Base-by-base conservation (phyloP, 2,888 invertebrate genomes). In the Nomada fabriciana region DNA sequence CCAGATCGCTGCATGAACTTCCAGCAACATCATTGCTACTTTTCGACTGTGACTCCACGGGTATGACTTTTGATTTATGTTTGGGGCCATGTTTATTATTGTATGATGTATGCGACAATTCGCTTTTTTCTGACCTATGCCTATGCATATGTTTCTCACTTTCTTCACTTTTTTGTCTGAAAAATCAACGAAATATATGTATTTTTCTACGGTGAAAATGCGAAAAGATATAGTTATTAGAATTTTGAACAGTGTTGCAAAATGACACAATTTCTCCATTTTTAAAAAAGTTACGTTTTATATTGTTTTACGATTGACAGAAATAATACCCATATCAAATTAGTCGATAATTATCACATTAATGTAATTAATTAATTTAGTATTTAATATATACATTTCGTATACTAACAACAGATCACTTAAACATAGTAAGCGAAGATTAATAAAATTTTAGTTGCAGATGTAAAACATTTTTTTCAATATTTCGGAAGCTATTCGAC, bases 71-170 rank as follows among this genome's bases (percentile, higher is more conserved):
- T 9, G 74, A 73, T 71, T 85, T 71, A 74, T 83, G 76, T 71
- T 85, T 84, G 47, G 83, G 86, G 20, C 57, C 60, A 71, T 86
- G 79, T 74, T 90, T 88, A 43, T 76, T 79, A 77, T 71, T 84
- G 15, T 86, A 84, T 55, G 86, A 81, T n/a, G 55, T 43, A 61
- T 60, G 69, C 20, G 89, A 88, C 43, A 73, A 43, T 55, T 89
- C 89, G 71, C 83, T 87, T 71, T 87, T 91, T 43, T 82, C 85
- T 25, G 74, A 61, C 43, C 76, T 87, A 67, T 83, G 84, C 78
- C 68, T 82, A 36, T 83, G 84, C 78, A 67, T 82, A 36, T 91
- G 82, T 74, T 87, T 88, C 59, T 1, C 68, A 25, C 80, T 77
- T 73, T 88, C 88, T 60, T 82, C 83, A 80, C 55, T 86, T 70